These are phyloP conservation scores for Caerostris darwini DNA, from an alignment of 1,140 invertebrate genomes.

Conservation along the genomic window DNA sequence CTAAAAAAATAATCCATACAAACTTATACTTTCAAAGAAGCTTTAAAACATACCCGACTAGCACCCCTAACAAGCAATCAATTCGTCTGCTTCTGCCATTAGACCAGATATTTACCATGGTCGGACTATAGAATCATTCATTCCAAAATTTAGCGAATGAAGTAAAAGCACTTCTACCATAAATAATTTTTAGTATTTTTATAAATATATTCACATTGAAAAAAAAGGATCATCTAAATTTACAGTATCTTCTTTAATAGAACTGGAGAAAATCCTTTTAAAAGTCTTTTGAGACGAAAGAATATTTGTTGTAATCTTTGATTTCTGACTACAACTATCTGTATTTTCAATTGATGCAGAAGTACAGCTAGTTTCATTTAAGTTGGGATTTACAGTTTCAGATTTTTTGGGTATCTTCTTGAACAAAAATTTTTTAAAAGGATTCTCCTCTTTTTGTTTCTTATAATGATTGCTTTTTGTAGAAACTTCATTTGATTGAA, in stretches of 20 bases:
- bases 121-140: no score
- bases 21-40: no score
- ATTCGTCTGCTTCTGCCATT: no score
- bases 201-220: neutral
- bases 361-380: neutral
- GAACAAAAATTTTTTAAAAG: neutral
- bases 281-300: conserved; percentile 54
- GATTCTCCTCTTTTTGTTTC: neutral
- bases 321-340: neutral
- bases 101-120: no score
- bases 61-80: no score
- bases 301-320: neutral
- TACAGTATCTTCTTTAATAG: neutral
- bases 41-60: no score
- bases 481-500: neutral
- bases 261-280: conserved; percentile 41
- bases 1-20: no score
- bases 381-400: neutral
- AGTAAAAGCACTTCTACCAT: no score
- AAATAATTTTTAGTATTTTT: neutral
- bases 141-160: no score
- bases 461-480: neutral
- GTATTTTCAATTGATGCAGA: neutral
- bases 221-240: conserved; percentile 41
- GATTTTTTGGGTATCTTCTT: neutral